phyloP scores from a whole-genome alignment of 1,140 invertebrate species.

The Monochamus saltuarius region DNA sequence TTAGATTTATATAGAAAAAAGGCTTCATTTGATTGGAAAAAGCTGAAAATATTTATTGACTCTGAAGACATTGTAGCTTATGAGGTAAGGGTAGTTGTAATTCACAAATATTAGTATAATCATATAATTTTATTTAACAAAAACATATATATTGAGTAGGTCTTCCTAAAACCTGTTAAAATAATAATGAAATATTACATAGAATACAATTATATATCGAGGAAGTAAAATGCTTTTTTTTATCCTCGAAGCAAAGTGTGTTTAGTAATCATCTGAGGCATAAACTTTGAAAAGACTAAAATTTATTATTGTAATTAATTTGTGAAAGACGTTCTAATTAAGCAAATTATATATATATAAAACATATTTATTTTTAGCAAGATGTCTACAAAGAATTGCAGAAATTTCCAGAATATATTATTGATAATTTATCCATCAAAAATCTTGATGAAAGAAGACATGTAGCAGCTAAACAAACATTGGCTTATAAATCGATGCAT shows the following conservation, averaged over 20 bases:
- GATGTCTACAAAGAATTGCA: conserved; percentile 31
- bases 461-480: conserved; percentile 61
- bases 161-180: too few species aligned
- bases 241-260: too few species aligned
- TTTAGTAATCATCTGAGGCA: too few species aligned
- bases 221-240: too few species aligned
- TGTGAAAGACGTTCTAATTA: too few species aligned
- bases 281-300: too few species aligned
- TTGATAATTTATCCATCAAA: neutral
- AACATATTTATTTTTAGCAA: conserved; percentile 30
- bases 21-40: conserved; percentile 79
- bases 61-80: conserved; percentile 28
- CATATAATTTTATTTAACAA: too few species aligned
- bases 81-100: conserved; percentile 23
- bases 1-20: conserved; percentile 71
- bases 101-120: too few species aligned
- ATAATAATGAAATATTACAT: too few species aligned
- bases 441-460: conserved; percentile 64
- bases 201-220: too few species aligned
- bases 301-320: too few species aligned
- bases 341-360: conserved; percentile 1
- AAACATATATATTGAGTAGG: too few species aligned
- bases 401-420: conserved; percentile 23
- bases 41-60: conserved; percentile 67
- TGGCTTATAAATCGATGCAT: conserved; percentile 64